These are phyloP conservation scores for Taenioides sp. DNA, from an alignment of 2,797 vertebrate species.

Conservation along the genomic window DNA sequence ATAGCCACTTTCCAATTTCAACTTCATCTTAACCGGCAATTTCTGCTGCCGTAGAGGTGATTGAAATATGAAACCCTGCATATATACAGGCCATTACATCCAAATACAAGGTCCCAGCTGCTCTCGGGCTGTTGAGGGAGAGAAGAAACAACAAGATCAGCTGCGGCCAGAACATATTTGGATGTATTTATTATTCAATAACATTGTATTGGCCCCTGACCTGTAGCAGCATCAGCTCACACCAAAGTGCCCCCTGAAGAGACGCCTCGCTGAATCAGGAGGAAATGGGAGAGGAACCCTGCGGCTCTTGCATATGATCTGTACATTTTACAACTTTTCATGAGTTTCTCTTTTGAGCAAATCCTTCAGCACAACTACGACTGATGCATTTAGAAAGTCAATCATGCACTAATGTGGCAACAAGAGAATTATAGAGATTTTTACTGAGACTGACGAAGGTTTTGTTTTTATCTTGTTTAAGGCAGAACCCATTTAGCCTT, in stretches of 20 bases:
- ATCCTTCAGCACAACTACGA: not conserved
- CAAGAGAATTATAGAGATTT: not conserved
- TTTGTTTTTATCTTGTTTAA: not conserved
- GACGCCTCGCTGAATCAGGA: constrained; percentile 61
- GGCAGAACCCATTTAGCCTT: too few species aligned
- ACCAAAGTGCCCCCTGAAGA: constrained; percentile 46
- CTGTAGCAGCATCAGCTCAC: constrained; percentile 48
- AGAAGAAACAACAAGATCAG: constrained; percentile 72
- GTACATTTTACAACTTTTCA: constrained; percentile 70
- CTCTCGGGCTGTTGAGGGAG: constrained; percentile 46
- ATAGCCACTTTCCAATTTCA: constrained; percentile 85
- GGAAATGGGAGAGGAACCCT: constrained; percentile 55
- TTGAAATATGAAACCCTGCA: constrained; percentile 84
- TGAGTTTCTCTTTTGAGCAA: constrained; percentile 47
- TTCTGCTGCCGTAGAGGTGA: constrained; percentile 71
- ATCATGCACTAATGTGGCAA: constrained; percentile 1
- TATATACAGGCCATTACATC: constrained; percentile 83
- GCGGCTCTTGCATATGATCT: constrained; percentile 42
- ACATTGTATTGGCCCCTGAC: constrained; percentile 75
- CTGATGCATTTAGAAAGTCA: constrained; percentile 27
- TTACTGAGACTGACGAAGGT: not conserved
- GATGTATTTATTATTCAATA: constrained; percentile 81
- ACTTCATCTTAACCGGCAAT: constrained; percentile 84
- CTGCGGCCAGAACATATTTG: constrained; percentile 67
- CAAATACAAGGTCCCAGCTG: constrained; percentile 69